A percentile compares a stretch with the other conserved stretches of the same genome.
Conservation (phyloP, 2,888 invertebrate species). For the Zelleria hepariella region DNA sequence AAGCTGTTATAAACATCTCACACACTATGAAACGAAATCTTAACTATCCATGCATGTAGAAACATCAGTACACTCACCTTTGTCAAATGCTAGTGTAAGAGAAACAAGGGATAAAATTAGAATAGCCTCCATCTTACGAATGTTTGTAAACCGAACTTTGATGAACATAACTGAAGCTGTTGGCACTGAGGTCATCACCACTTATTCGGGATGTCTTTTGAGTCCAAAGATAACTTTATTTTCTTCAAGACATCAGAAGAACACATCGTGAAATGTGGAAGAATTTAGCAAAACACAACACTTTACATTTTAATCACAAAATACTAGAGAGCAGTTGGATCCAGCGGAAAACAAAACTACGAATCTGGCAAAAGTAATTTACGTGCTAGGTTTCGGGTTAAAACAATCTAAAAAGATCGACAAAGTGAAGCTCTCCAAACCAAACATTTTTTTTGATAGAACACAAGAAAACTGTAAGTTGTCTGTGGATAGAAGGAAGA, state of each 20-base stretch:
- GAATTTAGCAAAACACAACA: not conserved
- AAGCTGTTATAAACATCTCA: too few relatives aligned
- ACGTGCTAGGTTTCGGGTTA: too few relatives aligned
- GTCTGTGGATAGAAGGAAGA: too few relatives aligned
- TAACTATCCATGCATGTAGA: not conserved
- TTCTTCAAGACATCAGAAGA: not conserved
- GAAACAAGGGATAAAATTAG: constrained; percentile 40
- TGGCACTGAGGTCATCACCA: not conserved
- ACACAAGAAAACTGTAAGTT: too few relatives aligned
- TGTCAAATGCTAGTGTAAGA: constrained; percentile 39
- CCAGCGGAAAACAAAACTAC: too few relatives aligned
- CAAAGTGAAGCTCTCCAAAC: too few relatives aligned
- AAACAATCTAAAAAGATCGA: too few relatives aligned
- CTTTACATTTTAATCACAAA: not conserved
- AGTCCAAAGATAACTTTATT: not conserved
- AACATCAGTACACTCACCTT: constrained; percentile 30
- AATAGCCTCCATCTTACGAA: constrained; percentile 34
- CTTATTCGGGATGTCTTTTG: not conserved
- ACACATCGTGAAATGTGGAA: not conserved
- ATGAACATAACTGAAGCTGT: not conserved
- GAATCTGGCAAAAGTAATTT: too few relatives aligned
- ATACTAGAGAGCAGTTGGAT: too few relatives aligned
- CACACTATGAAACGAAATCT: too few relatives aligned
- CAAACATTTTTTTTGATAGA: too few relatives aligned
- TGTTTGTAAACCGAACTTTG: not conserved